phyloP scores from a whole-genome alignment of 1,140 invertebrate genomes.

The Drosophila sulfurigaster region DNA sequence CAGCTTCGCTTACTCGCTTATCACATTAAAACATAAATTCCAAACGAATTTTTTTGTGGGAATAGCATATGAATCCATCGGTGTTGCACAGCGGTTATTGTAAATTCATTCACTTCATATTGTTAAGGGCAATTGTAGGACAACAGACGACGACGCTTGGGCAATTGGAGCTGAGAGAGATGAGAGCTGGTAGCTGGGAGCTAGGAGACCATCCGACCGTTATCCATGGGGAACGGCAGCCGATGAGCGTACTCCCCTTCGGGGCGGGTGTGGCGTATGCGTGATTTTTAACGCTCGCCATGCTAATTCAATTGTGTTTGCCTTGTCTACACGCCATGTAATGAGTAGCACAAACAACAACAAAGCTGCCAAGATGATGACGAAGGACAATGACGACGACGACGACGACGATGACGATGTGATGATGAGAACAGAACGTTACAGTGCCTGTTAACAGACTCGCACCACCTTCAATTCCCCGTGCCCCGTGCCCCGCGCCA shows the following conservation, averaged over 20 bases:
- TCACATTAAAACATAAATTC: no score
- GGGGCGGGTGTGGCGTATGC: constrained; percentile 66
- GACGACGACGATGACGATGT: constrained; percentile 40
- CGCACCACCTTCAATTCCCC: background rate
- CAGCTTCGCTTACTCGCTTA: no score
- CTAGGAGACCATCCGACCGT: constrained; percentile 12
- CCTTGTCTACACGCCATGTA: constrained; percentile 81
- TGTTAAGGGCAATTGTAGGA: constrained; percentile 79
- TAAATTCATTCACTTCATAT: constrained; percentile 40
- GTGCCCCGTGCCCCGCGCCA: constrained; percentile 32
- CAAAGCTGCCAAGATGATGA: constrained; percentile 35
- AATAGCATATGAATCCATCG: constrained; percentile 23
- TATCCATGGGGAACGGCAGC: constrained; percentile 40
- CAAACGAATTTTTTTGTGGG: background rate
- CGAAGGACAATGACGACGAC: constrained; percentile 49
- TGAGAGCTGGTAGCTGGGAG: constrained; percentile 2
- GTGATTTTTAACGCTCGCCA: constrained; percentile 76
- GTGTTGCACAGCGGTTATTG: background rate
- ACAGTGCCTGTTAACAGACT: constrained; percentile 43
- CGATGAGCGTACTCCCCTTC: constrained; percentile 16
- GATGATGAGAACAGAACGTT: background rate
- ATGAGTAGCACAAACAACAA: constrained; percentile 78
- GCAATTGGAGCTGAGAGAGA: background rate
- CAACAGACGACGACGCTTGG: constrained; percentile 45
- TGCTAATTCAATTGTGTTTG: constrained; percentile 83